Evolutionary conservation across 2,888 invertebrate species (phyloP).

Genomic region (Bibio marci): DNA sequence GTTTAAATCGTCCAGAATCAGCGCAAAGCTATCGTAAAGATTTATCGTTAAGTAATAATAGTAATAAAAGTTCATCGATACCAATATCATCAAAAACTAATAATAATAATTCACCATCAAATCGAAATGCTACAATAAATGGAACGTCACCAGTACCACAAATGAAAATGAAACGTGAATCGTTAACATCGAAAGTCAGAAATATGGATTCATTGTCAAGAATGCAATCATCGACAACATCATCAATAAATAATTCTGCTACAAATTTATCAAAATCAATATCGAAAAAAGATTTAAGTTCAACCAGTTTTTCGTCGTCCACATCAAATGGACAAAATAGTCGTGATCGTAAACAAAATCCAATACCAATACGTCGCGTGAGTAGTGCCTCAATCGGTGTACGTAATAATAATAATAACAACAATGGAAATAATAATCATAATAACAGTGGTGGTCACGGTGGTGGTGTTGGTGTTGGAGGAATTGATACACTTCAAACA

Average conservation of each 20-base stretch:
- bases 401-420: conserved; percentile 10
- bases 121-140: conserved; percentile 14
- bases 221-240: conserved; percentile 17
- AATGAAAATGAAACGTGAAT: conserved; percentile 30
- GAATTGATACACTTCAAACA: conserved; percentile 6
- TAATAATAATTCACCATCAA: conserved; percentile 11
- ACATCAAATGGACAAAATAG: conserved; percentile 8
- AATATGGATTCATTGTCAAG: conserved; percentile 34
- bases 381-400: conserved; percentile 19
- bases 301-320: conserved; percentile 12
- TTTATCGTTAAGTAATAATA: conserved; percentile 15
- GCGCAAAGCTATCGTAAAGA: conserved; percentile 32
- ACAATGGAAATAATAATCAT: conserved; percentile 7
- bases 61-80: conserved; percentile 26
- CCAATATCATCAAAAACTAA: conserved; percentile 23
- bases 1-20: conserved; percentile 34
- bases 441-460: conserved; percentile 18
- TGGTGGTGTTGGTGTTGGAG: conserved; percentile 16
- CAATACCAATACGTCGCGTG: conserved; percentile 17
- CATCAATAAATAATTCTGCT: conserved; percentile 9
- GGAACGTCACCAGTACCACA: conserved; percentile 25
- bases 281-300: conserved; percentile 13
- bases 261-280: conserved; percentile 7
- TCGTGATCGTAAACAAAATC: conserved; percentile 14
- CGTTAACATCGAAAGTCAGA: conserved; percentile 33